Conservation (phyloP, 2,113 vertebrate genomes). For the Deroptyus accipitrinus region DNA sequence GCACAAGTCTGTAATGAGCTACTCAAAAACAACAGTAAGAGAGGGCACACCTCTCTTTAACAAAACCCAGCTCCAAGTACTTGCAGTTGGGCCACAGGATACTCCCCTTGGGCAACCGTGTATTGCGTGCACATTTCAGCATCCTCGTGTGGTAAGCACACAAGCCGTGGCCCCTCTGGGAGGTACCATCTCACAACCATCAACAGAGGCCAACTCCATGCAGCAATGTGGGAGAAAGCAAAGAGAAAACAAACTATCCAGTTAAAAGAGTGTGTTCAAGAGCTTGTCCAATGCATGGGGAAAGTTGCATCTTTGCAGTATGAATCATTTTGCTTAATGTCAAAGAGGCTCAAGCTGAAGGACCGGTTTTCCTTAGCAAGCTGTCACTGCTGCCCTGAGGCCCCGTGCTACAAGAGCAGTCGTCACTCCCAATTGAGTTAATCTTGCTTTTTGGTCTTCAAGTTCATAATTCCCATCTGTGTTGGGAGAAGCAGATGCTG, state of each 20-base stretch:
- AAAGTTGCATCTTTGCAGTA: neutral
- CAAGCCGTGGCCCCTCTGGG: neutral
- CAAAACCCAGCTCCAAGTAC: neutral
- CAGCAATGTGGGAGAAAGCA: neutral
- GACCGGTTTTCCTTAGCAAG: neutral
- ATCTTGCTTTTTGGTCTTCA: neutral
- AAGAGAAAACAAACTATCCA: neutral
- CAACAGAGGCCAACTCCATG: neutral
- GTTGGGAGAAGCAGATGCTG: neutral
- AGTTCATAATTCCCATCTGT: neutral
- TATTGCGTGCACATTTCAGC: neutral
- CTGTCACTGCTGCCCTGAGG: neutral
- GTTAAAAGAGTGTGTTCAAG: neutral
- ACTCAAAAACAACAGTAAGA: neutral
- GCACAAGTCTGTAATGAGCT: neutral
- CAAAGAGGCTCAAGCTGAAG: neutral
- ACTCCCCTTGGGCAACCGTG: neutral
- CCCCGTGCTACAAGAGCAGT: neutral
- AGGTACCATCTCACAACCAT: neutral
- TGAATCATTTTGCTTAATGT: neutral
- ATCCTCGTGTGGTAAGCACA: neutral
- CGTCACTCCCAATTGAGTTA: accelerated
- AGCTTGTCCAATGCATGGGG: neutral
- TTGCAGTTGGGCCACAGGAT: neutral
- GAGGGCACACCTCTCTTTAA: neutral